Evolutionary conservation across 2,113 vertebrate species (phyloP), one percentile per base, ranked within the genome.

Genomic region (Colistium nudipinnis): DNA sequence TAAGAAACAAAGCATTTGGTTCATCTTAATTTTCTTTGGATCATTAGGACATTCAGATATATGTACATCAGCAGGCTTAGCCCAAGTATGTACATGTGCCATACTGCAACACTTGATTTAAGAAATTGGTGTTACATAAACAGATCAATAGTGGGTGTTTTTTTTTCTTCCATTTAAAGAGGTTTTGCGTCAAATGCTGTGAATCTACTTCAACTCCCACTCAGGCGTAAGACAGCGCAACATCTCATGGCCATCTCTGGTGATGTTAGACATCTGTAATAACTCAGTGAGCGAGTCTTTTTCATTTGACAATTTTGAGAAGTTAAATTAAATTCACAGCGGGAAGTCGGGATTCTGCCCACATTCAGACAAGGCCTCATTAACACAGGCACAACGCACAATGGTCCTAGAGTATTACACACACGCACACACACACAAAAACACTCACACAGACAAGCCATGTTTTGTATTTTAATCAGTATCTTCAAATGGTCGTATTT

Each of bases 251-350:
- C n/a, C n/a, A n/a, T n/a, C n/a, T n/a, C n/a, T n/a, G n/a, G n/a
- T n/a, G n/a, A 44, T 33, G 12, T 41, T 35, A 8, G 48, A 41
- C 19, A 12, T 45, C 43, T 45, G 16, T 4, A 7, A 19, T 16
- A 6, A 12, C 12, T 6, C 43, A 45, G 12, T 13, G 44, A 9
- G 44, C 3, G 39, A 14, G 4, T 41, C 4, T n/a, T 41, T 4
- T 16, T n/a, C 45, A 25, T 47, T 47, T 25, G 20, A 47, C 20
- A 47, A 24, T 47, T 25, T 47, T 53, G 44, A 25, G 11, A 62
- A 33, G 10, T 44, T 38, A 4, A 61, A 49, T 60, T 61, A 61
- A 38, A 51, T 68, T 68, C 36, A 59, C 67, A 64, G 72, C 41
- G 71, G 54, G 53, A 49, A 19, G 33, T 47, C 16, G 19, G 17